Base-by-base conservation (phyloP, 1,140 invertebrate species). In the Platyscapa corneri region DNA sequence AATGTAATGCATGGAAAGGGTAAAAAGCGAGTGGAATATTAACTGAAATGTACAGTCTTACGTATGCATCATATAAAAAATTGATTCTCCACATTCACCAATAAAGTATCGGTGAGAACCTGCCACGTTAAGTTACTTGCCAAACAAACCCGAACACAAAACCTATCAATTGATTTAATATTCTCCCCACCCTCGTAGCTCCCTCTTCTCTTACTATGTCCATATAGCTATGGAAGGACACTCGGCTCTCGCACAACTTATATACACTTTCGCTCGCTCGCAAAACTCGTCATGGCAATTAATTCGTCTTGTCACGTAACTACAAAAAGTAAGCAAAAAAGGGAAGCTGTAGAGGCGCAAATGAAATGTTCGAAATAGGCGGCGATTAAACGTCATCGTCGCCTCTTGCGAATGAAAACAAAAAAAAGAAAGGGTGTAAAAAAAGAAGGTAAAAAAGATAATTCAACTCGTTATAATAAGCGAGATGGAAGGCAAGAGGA, bases 391-490 rank as follows among this genome's bases (percentile, higher is more conserved):
- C 20, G 8, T 60, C 53, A 3, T 67, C 64, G 64, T 34, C n/a
- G 12, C n/a, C 64, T 34, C n/a, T 39, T 18, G n/a, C 72, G 32
- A 46, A 72, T 12, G 32, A 30, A 80, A 27, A 27, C 49, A 60
- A 46, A 27, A 65, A 12, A 7, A 53, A 42, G 37, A 53, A 56
- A n/a, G 42, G 32, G 34, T n/a, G 76, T 70, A 83, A 39, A 30
- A 86, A 30, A 65, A 82, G 56, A 42, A 75, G 82, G 32, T 64
- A 34, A 39, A 67, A 34, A 79, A 53, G 65, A 27, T 49, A 85
- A 82, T 34, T 78, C 30, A 37, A 76, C 72, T 78, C 82, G 82
- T 84, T 78, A 74, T 39, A 84, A 84, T 70, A 83, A 83, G 70
- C 46, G 78, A 85, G 82, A 53, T n/a, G 75, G 32, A 53, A 32